Conservation (phyloP, 2,113 vertebrate species). For the Charina bottae region DNA sequence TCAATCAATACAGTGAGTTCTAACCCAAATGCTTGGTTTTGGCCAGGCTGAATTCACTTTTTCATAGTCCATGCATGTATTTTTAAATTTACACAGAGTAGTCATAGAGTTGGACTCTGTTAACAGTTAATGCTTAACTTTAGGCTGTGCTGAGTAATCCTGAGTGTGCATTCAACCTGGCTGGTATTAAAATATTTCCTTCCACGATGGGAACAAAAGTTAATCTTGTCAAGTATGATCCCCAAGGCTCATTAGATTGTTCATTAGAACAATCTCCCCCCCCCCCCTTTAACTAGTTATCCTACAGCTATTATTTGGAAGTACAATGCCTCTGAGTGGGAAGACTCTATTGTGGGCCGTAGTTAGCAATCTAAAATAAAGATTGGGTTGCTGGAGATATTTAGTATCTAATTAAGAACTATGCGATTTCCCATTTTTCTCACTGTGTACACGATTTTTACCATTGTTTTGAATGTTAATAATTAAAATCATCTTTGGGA, state of each 20-base stretch:
- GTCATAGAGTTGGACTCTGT: neutral
- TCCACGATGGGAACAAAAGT: neutral
- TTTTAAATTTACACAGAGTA: neutral
- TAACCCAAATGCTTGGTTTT: neutral
- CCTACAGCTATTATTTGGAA: neutral
- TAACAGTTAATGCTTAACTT: slow-evolving; percentile 1
- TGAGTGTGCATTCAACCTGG: neutral
- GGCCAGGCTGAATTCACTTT: neutral
- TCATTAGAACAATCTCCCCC: neutral
- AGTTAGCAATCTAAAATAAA: neutral
- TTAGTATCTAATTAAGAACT: neutral
- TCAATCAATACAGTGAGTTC: no score
- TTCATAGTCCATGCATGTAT: neutral
- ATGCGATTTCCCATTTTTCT: neutral
- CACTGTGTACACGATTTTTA: neutral
- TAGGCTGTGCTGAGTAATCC: neutral
- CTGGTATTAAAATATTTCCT: neutral
- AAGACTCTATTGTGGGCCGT: neutral
- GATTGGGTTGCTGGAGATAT: neutral
- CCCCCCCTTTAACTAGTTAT: neutral
- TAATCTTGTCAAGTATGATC: neutral
- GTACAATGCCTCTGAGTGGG: neutral
- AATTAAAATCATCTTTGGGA: neutral
- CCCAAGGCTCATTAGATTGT: no score
- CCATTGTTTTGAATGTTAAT: neutral